phyloP scores from a whole-genome alignment of 2,113 vertebrate species.

The Patagioenas fasciata region DNA sequence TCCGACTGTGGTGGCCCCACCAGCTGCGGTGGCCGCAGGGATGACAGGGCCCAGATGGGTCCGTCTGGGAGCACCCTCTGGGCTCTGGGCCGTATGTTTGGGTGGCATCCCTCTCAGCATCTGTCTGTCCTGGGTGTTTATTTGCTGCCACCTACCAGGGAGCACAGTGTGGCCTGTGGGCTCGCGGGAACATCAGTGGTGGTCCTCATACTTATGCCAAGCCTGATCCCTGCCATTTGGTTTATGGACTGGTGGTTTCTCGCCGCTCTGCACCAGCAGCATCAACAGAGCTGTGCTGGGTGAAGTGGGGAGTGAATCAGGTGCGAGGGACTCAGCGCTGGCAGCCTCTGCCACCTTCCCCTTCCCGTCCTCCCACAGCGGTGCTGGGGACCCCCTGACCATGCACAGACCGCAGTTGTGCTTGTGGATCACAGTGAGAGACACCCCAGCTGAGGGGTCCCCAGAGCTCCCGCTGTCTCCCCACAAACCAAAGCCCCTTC shows the following conservation, averaged over 20 bases:
- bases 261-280: background rate
- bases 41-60: background rate
- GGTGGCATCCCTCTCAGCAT: background rate
- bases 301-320: fast-evolving
- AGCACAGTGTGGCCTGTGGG: fast-evolving
- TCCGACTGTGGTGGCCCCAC: fast-evolving
- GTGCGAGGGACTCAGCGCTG: fast-evolving
- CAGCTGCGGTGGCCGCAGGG: background rate
- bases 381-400: background rate
- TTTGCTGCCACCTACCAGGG: background rate
- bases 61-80: background rate
- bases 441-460: background rate
- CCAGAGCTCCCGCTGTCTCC: background rate
- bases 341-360: background rate
- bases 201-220: fast-evolving
- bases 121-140: background rate
- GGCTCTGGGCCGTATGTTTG: background rate
- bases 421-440: background rate
- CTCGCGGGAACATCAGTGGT: fast-evolving
- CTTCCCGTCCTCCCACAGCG: fast-evolving
- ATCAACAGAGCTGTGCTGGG: background rate
- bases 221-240: fast-evolving
- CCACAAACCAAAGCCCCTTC: background rate
- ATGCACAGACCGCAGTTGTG: fast-evolving
- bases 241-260: background rate